Evolutionary conservation across 1,140 invertebrate species (phyloP).

Genomic region (Batillaria attramentaria): DNA sequence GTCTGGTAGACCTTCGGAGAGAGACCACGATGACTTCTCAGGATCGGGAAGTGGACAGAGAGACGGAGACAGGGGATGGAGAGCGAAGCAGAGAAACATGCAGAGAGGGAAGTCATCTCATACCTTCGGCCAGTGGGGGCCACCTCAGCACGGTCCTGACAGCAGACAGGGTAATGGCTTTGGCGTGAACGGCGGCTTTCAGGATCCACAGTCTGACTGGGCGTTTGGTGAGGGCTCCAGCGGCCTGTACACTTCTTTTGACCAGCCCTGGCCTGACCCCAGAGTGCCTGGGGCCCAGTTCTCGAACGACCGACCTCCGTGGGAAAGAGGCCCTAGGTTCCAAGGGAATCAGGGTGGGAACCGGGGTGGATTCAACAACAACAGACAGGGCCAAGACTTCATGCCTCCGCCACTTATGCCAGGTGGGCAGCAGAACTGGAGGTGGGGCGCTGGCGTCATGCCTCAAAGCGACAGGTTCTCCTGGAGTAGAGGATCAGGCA

Average conservation of each 20-base stretch:
- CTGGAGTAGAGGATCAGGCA: no score
- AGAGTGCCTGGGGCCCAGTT: background rate
- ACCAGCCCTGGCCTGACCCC: conserved; percentile 14
- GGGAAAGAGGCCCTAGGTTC: background rate
- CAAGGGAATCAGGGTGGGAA: background rate
- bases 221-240: background rate
- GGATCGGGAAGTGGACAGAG: no score
- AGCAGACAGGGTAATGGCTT: background rate
- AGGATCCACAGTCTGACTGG: background rate
- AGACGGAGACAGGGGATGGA: no score
- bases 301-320: background rate
- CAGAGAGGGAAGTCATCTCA: no score
- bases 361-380: background rate
- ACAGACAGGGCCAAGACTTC: background rate
- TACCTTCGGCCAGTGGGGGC: background rate
- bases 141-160: background rate
- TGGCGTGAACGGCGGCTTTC: background rate
- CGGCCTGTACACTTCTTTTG: background rate
- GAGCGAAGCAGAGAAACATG: background rate
- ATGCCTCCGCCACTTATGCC: background rate
- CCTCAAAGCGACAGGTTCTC: background rate
- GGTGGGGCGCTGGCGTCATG: background rate
- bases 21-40: no score
- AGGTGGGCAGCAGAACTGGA: background rate
- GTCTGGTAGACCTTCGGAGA: no score